Base-by-base conservation (phyloP, 2,797 vertebrate genomes). In the Zalophus californianus region DNA sequence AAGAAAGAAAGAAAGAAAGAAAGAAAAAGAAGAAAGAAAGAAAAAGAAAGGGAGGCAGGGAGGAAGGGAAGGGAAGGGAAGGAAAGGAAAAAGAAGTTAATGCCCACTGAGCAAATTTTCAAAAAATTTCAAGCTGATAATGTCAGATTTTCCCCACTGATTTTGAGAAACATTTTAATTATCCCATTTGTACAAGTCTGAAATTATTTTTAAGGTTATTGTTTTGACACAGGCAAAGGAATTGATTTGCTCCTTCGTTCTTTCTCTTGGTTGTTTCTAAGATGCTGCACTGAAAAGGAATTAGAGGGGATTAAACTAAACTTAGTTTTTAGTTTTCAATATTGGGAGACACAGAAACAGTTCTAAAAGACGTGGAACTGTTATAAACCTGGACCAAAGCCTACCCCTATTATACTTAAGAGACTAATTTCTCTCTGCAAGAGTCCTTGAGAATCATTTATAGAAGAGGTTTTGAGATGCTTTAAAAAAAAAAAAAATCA, bases 401-500 rank as follows among this genome's bases (percentile, higher is more conserved):
- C 97, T 90, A 90, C 87, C 70, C 75, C 91, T 72, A 86, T 98
- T 96, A 89, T n/a, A 38, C 87, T 77, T 23, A 94, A 95, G 86
- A 93, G 94, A 89, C 70, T 96, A 86, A 62, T 94, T 92, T 94
- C 58, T 56, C 92, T 86, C 91, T 32, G 44, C 0, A 2, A 97
- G 87, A 64, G 94, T 95, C 83, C 93, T 97, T 60, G 90, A 97
- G 78, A 78, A 82, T 83, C 87, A 88, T 95, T 93, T 75, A 73
- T 18, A 79, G 91, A 89, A 97, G 97, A 96, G 96, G 96, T 96
- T 97, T 96, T 52, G 91, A 97, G 94, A 86, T 48, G 52, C 89
- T 93, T 94, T 96, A 16, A 29, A 0, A 50, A 75, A n/a, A n/a
- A 35, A 92, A 94, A 93, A 88, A 88, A 86, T 95, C 94, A 88